Percentiles rank a stretch among this genome's conserved stretches.
Conservation (phyloP, 2,113 vertebrate species). For the Nyctereutes procyonoides region DNA sequence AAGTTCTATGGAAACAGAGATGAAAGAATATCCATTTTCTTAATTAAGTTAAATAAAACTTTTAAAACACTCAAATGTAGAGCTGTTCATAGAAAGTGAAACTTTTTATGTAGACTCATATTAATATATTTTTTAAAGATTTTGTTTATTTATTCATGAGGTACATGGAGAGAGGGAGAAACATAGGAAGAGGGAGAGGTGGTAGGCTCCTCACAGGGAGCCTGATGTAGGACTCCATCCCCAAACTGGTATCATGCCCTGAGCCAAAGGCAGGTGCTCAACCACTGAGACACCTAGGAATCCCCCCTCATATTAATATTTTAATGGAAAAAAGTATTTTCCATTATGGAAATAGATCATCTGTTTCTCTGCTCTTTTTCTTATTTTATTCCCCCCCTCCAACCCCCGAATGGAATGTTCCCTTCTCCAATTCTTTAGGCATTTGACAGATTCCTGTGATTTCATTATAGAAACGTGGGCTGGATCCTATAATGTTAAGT, state of each 20-base stretch:
- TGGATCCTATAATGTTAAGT: neutral
- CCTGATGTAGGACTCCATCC: too few relatives aligned
- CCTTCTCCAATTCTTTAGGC: conserved; percentile 48
- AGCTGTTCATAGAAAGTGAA: neutral
- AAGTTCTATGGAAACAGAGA: neutral
- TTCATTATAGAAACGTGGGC: neutral
- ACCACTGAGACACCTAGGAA: neutral
- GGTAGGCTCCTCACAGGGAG: too few relatives aligned
- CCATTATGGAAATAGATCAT: neutral
- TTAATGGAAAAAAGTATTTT: neutral
- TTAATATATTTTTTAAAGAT: neutral
- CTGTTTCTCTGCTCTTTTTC: conserved; percentile 31
- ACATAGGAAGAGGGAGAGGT: too few relatives aligned
- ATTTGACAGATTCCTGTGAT: conserved; percentile 44
- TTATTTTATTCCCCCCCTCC: neutral
- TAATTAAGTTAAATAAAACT: neutral
- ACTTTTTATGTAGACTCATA: neutral
- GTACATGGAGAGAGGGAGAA: too few relatives aligned
- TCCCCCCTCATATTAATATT: neutral
- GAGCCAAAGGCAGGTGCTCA: too few relatives aligned
- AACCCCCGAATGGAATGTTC: neutral
- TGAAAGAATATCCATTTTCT: conserved; percentile 18
- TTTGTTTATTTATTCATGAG: too few relatives aligned
- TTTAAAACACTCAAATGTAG: neutral
- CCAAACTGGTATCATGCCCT: too few relatives aligned